Evolutionary conservation across 2,888 invertebrate species (phyloP), one percentile per base, ranked within the genome.

Genomic region (Emmelina monodactyla): DNA sequence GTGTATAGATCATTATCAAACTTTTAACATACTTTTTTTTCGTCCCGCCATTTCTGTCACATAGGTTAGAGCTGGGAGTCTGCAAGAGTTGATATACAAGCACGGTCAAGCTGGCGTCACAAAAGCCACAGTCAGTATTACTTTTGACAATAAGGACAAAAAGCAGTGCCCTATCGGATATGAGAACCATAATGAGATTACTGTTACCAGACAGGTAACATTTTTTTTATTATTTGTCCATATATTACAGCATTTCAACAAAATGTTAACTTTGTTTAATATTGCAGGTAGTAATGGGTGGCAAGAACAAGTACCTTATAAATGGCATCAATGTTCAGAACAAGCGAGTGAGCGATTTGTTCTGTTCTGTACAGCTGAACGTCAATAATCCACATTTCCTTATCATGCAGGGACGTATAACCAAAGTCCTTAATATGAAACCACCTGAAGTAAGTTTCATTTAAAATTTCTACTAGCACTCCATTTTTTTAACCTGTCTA

Each of bases 331-430:
- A 88, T 54, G 96, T 94, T 0, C 91, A 89, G 45, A 94, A 94
- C 71, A 94, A 92, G 58, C 83, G 92, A 48, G 92, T 98, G 1
- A 88, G 89, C 28, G 99, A 99, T 68, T 80, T 99, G 59, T 99
- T 99, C 70, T 93, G 95, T 52, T 95, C 97, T 0, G 91, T 99
- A 4, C 97, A 97, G 61, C 81, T 99, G 25, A 99, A 99, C 59
- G 95, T 99, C 2, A 99, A 99, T 76, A 99, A 99, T 78, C 99
- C 99, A 0, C 97, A 99, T 67, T 99, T 98, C 72, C 85, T 99
- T 22, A 99, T 99, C 55, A 98, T 99, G 98, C 99, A 99, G 82
- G 99, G 99, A 0, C 86, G 96, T 44, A 97, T 99, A 47, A 98
- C 98, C 1, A 98, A 99, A 82, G 98, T 99, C 2, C 81, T 99